These are phyloP conservation scores for Cephalopachus bancanus DNA, from an alignment of 2,797 vertebrate species.

Conservation along the genomic window DNA sequence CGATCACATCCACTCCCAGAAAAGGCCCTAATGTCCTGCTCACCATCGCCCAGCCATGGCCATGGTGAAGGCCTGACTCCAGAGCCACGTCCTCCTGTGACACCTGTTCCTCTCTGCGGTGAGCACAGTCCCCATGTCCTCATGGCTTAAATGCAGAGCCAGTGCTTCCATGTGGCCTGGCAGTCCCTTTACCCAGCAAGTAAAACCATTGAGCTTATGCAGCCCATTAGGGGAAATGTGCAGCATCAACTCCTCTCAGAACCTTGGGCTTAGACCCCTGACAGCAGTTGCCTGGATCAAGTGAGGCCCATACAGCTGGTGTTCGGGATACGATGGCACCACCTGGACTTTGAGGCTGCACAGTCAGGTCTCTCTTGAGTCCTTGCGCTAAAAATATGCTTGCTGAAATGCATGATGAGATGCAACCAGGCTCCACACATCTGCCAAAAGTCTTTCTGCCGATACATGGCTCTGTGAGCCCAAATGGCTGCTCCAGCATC, in stretches of 20 bases:
- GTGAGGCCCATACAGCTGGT: neutral
- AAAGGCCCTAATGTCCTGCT: neutral
- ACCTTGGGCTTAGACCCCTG: neutral
- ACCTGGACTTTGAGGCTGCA: neutral
- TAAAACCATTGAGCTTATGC: neutral
- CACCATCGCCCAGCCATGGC: neutral
- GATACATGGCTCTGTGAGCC: rapidly evolving
- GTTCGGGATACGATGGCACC: neutral
- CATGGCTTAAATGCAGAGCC: rapidly evolving
- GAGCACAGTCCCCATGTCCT: rapidly evolving
- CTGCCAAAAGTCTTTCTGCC: neutral
- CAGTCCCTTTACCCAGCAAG: neutral
- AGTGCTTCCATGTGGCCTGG: rapidly evolving
- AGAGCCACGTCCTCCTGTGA: rapidly evolving
- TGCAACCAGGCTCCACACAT: neutral
- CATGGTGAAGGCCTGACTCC: neutral
- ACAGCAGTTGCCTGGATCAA: neutral
- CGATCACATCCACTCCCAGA: neutral
- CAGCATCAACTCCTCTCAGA: no score
- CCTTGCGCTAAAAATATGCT: conserved; percentile 25
- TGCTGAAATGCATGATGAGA: neutral
- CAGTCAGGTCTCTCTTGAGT: neutral
- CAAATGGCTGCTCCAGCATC: neutral
- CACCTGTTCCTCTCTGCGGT: neutral
- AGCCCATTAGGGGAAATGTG: neutral